phyloP scores from a whole-genome alignment of 2,113 vertebrate genomes.

The Dasypus novemcinctus region DNA sequence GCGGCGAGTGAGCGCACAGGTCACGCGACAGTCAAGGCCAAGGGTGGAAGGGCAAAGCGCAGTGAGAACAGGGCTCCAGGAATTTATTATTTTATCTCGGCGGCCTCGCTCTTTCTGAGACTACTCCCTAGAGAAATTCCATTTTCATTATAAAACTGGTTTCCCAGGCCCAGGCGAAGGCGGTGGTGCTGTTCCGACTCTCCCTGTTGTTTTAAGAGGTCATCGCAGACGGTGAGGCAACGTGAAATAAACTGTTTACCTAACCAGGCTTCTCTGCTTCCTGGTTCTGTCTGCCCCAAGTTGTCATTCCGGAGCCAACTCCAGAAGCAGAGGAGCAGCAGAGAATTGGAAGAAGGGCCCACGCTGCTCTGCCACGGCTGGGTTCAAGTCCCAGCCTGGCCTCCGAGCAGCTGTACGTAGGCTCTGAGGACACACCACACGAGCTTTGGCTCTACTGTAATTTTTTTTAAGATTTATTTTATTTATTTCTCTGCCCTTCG shows the following conservation, averaged over 20 bases:
- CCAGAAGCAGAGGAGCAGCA: background rate
- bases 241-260: slow-evolving; percentile 51
- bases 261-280: slow-evolving; percentile 39
- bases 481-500: no score
- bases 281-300: background rate
- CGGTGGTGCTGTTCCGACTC: background rate
- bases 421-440: background rate
- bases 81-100: slow-evolving; percentile 6
- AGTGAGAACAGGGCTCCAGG: background rate
- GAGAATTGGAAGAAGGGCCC: accelerated
- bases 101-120: slow-evolving; percentile 44
- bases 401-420: accelerated
- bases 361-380: accelerated
- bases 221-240: slow-evolving; percentile 34
- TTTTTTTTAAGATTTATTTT: no score
- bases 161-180: slow-evolving; percentile 33
- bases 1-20: background rate
- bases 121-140: slow-evolving; percentile 61
- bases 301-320: slow-evolving; percentile 24
- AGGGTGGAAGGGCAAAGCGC: background rate
- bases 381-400: background rate
- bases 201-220: slow-evolving; percentile 41
- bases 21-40: background rate
- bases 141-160: slow-evolving; percentile 44
- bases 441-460: no score